Conservation (phyloP, 2,113 vertebrate species). For the Capreolus pygargus region DNA sequence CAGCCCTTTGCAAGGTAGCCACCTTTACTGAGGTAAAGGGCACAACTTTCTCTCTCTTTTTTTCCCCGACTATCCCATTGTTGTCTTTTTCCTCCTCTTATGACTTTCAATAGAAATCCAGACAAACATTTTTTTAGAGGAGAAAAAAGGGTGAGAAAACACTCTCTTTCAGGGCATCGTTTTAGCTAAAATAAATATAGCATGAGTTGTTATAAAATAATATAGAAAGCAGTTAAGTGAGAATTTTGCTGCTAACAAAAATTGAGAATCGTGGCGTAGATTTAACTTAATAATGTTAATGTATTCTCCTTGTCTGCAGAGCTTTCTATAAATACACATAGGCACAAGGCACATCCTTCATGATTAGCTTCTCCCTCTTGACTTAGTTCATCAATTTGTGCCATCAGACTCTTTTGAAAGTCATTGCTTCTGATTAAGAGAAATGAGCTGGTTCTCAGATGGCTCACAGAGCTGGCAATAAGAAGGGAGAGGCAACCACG, state of each 20-base stretch:
- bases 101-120: background rate
- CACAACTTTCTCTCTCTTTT: background rate
- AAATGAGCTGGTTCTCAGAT: background rate
- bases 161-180: background rate
- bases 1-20: background rate
- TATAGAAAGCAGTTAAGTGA: background rate
- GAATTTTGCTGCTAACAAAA: conserved; percentile 37
- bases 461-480: background rate
- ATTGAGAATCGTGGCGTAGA: conserved; percentile 17
- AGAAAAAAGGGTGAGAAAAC: background rate
- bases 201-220: background rate
- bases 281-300: conserved; percentile 61
- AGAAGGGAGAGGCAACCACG: background rate
- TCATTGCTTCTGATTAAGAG: conserved; percentile 54
- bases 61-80: background rate
- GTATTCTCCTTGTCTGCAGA: conserved; percentile 51
- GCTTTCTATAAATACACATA: conserved; percentile 63
- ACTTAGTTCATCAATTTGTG: conserved; percentile 58
- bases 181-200: conserved; percentile 41
- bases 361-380: conserved; percentile 63
- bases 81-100: background rate
- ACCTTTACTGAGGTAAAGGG: background rate
- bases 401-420: conserved; percentile 46
- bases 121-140: background rate
- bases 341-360: conserved; percentile 43